Percentiles rank a stretch among this genome's conserved stretches.
Conservation (phyloP, 2,797 vertebrate species). For the Peromyscus melanophrys region DNA sequence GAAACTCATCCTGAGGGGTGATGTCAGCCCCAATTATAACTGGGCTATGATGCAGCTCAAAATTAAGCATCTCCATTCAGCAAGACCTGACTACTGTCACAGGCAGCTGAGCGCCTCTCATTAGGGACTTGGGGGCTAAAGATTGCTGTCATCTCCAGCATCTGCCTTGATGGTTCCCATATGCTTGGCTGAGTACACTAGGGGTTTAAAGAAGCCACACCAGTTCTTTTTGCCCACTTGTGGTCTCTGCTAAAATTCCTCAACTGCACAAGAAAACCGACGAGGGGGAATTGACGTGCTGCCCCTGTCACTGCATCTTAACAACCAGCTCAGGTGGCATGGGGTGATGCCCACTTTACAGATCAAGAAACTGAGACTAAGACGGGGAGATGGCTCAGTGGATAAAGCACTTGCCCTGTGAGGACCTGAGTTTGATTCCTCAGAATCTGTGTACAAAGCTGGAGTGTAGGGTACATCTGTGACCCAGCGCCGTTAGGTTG, state of each 20-base stretch:
- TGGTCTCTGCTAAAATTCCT: background rate
- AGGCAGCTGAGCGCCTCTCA: constrained; percentile 68
- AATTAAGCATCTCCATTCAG: constrained; percentile 68
- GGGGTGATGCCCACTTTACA: background rate
- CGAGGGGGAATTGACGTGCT: background rate
- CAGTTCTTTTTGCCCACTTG: constrained; percentile 14
- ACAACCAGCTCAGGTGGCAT: background rate
- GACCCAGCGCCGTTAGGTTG: background rate
- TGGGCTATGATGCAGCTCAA: constrained; percentile 55
- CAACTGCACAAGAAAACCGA: background rate
- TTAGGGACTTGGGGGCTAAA: constrained; percentile 61
- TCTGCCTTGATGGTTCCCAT: constrained; percentile 36
- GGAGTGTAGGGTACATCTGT: background rate
- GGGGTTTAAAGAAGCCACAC: constrained; percentile 10
- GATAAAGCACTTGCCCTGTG: background rate
- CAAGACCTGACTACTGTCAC: constrained; percentile 53
- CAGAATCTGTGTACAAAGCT: background rate
- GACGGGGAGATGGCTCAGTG: background rate
- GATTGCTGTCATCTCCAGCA: constrained; percentile 49
- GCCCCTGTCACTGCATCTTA: background rate
- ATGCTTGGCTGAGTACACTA: background rate
- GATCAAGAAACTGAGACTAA: constrained; percentile 50
- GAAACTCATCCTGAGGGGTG: constrained; percentile 52
- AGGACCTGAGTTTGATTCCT: background rate
- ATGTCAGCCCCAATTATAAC: constrained; percentile 77